Conservation (phyloP, 2,113 vertebrate genomes). For the Scortum barcoo region DNA sequence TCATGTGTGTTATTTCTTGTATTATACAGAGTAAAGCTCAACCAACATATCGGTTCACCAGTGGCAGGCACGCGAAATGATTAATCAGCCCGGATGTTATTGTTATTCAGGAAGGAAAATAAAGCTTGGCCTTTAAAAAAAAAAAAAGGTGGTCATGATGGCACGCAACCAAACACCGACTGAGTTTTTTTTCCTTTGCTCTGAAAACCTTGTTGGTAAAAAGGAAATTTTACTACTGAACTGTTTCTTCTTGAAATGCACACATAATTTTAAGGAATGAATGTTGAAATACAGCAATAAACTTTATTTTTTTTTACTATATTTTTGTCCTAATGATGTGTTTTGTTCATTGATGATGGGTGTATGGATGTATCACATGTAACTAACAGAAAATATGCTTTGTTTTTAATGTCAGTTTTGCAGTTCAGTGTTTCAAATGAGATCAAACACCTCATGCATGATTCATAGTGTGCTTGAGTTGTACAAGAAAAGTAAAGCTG, state of each 20-base stretch:
- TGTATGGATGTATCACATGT: neutral
- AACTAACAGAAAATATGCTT: conserved; percentile 3
- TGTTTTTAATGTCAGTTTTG: neutral
- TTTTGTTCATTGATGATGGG: neutral
- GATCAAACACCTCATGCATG: neutral
- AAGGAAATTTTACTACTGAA: neutral
- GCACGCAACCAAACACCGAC: neutral
- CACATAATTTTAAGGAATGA: neutral
- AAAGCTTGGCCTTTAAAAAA: neutral
- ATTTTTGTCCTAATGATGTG: neutral
- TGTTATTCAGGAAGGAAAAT: conserved; percentile 11
- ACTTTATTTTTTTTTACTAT: conserved; percentile 20
- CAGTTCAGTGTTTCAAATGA: neutral
- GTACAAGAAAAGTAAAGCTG: neutral
- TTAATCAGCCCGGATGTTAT: neutral
- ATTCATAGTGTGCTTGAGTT: neutral
- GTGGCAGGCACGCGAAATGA: neutral
- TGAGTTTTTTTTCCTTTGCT: neutral
- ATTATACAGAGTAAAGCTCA: neutral
- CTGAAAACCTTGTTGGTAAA: conserved; percentile 1
- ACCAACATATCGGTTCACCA: neutral
- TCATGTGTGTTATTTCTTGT: neutral
- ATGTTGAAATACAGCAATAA: conserved; percentile 10
- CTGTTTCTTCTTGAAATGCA: neutral
- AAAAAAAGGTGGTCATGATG: neutral